phyloP scores from a whole-genome alignment of 1,140 invertebrate genomes.

The Drosophila parabipectinata region DNA sequence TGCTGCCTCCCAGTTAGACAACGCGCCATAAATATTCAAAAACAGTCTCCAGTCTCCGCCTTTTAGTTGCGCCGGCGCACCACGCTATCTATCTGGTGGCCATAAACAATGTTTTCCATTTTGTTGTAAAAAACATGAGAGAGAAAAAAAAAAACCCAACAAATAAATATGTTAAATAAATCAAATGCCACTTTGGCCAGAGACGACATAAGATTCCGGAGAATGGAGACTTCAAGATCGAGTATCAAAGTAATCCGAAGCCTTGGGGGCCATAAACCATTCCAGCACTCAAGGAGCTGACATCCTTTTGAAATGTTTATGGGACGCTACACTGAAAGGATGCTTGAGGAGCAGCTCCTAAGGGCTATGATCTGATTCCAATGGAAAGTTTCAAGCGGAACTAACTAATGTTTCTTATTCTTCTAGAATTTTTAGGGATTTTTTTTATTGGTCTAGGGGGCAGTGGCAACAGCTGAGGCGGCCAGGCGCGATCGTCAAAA shows the following conservation, averaged over 20 bases:
- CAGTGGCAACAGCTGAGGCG: slow-evolving; percentile 11
- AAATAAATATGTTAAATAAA: slow-evolving; percentile 52
- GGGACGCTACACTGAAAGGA: slow-evolving; percentile 3
- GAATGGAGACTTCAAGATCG: slow-evolving; percentile 11
- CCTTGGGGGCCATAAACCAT: slow-evolving; percentile 61
- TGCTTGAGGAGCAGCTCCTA: not conserved
- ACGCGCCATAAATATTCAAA: slow-evolving; percentile 67
- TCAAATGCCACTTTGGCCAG: slow-evolving; percentile 49
- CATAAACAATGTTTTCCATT: slow-evolving; percentile 58
- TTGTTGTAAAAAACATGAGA: slow-evolving; percentile 28
- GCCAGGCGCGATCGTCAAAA: slow-evolving; percentile 38
- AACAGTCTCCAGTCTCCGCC: slow-evolving; percentile 18
- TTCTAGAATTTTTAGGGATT: not conserved
- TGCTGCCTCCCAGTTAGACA: slow-evolving; percentile 37
- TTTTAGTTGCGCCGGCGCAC: slow-evolving; percentile 41
- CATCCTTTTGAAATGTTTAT: slow-evolving; percentile 31
- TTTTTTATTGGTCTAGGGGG: slow-evolving; percentile 24
- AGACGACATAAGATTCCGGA: slow-evolving; percentile 1
- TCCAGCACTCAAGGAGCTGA: slow-evolving; percentile 10
- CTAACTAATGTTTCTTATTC: no score
- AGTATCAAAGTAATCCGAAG: slow-evolving; percentile 57
- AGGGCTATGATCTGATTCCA: no score
- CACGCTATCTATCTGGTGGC: slow-evolving; percentile 43
- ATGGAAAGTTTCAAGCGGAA: not conserved
- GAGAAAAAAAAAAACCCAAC: slow-evolving; percentile 9